Percentiles rank a stretch among this genome's conserved stretches.
Evolutionary conservation across 2,888 invertebrate genomes (phyloP).

Genomic region (Cerastis rubricosa): DNA sequence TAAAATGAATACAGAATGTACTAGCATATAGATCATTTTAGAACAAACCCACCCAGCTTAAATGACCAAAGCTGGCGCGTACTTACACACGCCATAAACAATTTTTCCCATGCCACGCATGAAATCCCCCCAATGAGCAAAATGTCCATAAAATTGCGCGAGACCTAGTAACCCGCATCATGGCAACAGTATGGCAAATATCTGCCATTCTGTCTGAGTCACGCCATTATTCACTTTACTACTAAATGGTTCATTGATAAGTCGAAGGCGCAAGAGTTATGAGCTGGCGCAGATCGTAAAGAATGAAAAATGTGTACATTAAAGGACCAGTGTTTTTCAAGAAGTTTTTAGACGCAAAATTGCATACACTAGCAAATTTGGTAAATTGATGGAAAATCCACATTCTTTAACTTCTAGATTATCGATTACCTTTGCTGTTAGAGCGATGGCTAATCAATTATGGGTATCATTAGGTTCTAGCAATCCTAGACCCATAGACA

Average conservation of each 20-base stretch:
- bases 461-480: constrained; percentile 31
- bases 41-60: neutral
- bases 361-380: neutral
- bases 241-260: constrained; percentile 66
- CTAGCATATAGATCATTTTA: neutral
- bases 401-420: constrained; percentile 12
- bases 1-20: neutral
- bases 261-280: constrained; percentile 46
- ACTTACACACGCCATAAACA: constrained; percentile 23
- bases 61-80: constrained; percentile 4
- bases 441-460: constrained; percentile 37
- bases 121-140: constrained; percentile 30
- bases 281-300: constrained; percentile 45
- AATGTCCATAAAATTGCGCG: constrained; percentile 45
- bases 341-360: neutral
- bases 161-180: constrained; percentile 60
- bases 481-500: constrained; percentile 29
- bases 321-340: neutral
- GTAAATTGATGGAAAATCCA: neutral
- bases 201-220: constrained; percentile 63
- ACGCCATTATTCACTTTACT: constrained; percentile 64
- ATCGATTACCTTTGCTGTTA: neutral
- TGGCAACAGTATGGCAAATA: constrained; percentile 52
- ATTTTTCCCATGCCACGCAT: constrained; percentile 37
- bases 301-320: constrained; percentile 25